A percentile compares a stretch with the other conserved stretches of the same genome.
Evolutionary conservation across 2,888 invertebrate species (phyloP).

Genomic region (Ophioninae sp.): DNA sequence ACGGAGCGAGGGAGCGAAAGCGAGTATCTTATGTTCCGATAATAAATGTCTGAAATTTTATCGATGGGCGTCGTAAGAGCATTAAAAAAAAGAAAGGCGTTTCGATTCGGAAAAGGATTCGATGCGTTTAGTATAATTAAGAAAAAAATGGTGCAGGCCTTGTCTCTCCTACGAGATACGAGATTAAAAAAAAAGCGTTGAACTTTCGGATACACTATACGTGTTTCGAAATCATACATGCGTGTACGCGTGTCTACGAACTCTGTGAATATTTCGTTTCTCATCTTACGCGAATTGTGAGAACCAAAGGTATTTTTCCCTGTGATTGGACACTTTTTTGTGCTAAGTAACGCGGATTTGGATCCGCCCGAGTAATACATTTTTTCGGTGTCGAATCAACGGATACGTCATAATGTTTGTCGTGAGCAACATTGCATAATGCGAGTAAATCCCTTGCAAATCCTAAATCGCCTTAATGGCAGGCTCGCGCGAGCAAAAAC

Average conservation of each 20-base stretch:
- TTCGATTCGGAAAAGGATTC: too few species aligned
- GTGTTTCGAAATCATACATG: slow-evolving; percentile 1
- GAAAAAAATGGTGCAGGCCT: slow-evolving; percentile 51
- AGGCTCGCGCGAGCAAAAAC: slow-evolving; percentile 1
- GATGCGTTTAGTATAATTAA: slow-evolving; percentile 41
- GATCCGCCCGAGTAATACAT: slow-evolving; percentile 8
- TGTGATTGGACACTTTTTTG: slow-evolving; percentile 38
- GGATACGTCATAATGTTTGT: slow-evolving; percentile 32
- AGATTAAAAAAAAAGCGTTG: slow-evolving; percentile 22
- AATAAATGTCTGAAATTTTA: slow-evolving; percentile 32
- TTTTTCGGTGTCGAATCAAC: slow-evolving; percentile 50
- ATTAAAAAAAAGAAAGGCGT: slow-evolving; percentile 15
- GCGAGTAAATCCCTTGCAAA: neutral
- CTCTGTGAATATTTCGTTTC: slow-evolving; percentile 19
- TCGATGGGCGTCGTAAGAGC: neutral
- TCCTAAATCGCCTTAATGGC: neutral
- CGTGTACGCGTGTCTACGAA: neutral
- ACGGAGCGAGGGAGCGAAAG: slow-evolving; percentile 1
- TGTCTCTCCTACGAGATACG: slow-evolving; percentile 18
- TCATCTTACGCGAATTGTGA: slow-evolving; percentile 7
- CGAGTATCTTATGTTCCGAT: slow-evolving; percentile 22
- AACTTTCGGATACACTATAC: slow-evolving; percentile 10
- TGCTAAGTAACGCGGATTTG: slow-evolving; percentile 5
- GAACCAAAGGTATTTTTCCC: slow-evolving; percentile 38
- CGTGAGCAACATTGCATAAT: too few species aligned